These are phyloP conservation scores for Xanthorhoe spadicearia DNA, from an alignment of 2,888 invertebrate species.

Conservation along the genomic window DNA sequence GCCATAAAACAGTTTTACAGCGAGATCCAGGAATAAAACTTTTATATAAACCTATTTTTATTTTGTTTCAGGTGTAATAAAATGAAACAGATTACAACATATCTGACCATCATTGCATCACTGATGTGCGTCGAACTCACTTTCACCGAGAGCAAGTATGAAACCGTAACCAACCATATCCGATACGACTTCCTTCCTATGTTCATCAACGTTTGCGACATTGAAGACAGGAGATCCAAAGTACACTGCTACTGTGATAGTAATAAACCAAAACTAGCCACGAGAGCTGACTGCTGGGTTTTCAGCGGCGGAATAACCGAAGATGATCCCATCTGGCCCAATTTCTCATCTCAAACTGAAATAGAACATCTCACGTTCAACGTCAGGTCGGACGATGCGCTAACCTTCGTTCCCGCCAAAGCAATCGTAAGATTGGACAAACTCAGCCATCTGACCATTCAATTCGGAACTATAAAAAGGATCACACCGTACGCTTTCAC, in stretches of 20 bases:
- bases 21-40: conserved; percentile 5
- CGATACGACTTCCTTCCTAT: conserved; percentile 69
- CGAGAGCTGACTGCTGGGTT: conserved; percentile 90
- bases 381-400: conserved; percentile 87
- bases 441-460: conserved; percentile 88
- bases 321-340: conserved; percentile 89
- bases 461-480: conserved; percentile 89
- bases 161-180: conserved; percentile 68
- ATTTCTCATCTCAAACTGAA: conserved; percentile 89
- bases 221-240: conserved; percentile 75
- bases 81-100: conserved; percentile 74
- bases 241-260: conserved; percentile 81
- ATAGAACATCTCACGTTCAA: conserved; percentile 89
- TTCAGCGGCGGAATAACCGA: conserved; percentile 85
- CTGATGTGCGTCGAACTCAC: conserved; percentile 74
- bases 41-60: conserved; percentile 22
- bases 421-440: conserved; percentile 87
- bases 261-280: conserved; percentile 81
- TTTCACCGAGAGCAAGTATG: conserved; percentile 73
- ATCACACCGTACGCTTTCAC: conserved; percentile 91
- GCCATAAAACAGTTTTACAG: conserved; percentile 27
- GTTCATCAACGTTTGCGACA: conserved; percentile 78
- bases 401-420: conserved; percentile 89
- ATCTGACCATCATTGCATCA: conserved; percentile 72
- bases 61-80: conserved; percentile 46